Evolutionary conservation across 2,888 invertebrate species (phyloP).

Genomic region (Cephus rjabovi): DNA sequence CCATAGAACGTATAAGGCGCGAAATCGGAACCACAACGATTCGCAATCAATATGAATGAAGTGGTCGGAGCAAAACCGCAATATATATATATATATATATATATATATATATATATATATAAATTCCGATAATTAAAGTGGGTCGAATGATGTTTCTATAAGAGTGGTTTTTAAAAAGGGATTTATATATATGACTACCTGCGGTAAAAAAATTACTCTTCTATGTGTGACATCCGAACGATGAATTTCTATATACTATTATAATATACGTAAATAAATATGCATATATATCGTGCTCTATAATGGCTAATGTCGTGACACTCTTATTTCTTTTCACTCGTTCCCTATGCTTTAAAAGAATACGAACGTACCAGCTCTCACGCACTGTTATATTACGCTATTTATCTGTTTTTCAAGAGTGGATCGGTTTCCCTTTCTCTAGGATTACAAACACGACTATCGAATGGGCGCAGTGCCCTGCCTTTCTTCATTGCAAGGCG

Average conservation of each 20-base stretch:
- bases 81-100: not conserved
- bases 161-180: not conserved
- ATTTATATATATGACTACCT: not conserved
- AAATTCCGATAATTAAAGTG: not conserved
- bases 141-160: not conserved
- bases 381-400: not conserved
- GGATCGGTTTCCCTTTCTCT: slow-evolving; percentile 3
- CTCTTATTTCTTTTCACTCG: slow-evolving; percentile 7
- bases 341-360: not conserved
- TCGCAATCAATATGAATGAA: not conserved
- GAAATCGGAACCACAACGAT: not conserved
- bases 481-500: not conserved
- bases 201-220: not conserved
- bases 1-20: not conserved
- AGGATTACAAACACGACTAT: not conserved
- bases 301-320: not conserved
- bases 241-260: not conserved
- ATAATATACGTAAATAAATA: not conserved
- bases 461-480: not conserved
- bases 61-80: not conserved
- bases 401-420: not conserved
- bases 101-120: too few species aligned
- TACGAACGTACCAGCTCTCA: not conserved
- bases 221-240: not conserved
- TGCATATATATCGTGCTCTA: not conserved